phyloP scores from a whole-genome alignment of 2,113 vertebrate genomes.

The Myotis brandtii region DNA sequence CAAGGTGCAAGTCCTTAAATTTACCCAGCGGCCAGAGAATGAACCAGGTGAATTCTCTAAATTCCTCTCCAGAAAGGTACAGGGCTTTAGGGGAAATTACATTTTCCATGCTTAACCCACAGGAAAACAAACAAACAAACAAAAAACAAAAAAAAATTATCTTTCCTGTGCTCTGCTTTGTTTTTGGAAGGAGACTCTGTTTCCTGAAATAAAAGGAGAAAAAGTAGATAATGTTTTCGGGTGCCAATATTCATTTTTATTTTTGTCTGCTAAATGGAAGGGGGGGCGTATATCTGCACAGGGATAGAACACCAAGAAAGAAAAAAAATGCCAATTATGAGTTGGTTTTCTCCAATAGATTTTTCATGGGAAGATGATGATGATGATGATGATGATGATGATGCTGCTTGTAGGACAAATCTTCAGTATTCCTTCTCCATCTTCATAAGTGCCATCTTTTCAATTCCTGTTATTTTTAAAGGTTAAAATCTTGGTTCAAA shows the following conservation, averaged over 20 bases:
- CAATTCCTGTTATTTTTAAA: constrained; percentile 33
- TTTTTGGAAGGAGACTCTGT: not conserved
- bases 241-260: not conserved
- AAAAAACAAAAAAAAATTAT: not conserved
- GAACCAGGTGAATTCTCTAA: constrained; percentile 9
- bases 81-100: not conserved
- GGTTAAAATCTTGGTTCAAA: not conserved
- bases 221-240: not conserved
- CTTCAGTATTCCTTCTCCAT: not conserved
- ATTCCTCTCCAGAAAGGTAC: not conserved
- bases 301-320: not conserved
- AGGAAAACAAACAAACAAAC: not conserved
- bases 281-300: not conserved
- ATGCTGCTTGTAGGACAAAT: not conserved
- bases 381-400: no score
- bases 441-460: not conserved
- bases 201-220: not conserved
- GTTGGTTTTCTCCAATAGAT: not conserved
- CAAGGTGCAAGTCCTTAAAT: constrained; percentile 23
- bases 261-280: not conserved
- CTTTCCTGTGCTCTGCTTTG: not conserved
- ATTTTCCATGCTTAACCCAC: not conserved
- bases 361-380: not conserved
- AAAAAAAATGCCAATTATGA: not conserved
- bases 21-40: not conserved